These are phyloP conservation scores for Siniperca scherzeri DNA, from an alignment of 2,797 vertebrate genomes.

Conservation along the genomic window DNA sequence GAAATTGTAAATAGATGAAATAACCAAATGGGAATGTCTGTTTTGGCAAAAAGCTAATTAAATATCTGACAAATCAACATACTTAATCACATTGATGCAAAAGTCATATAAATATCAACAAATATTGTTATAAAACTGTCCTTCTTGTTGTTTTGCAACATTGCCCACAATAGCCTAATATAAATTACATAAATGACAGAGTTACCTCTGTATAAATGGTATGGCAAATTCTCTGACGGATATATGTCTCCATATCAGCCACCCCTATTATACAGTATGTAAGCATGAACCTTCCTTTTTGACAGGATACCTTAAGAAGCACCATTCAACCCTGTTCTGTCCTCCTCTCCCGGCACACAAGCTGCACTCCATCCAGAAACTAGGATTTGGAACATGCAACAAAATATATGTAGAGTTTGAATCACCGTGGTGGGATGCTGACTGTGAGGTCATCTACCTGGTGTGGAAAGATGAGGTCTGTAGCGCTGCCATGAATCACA, in stretches of 20 bases:
- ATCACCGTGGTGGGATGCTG: slow-evolving; percentile 90
- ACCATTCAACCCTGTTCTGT: slow-evolving; percentile 83
- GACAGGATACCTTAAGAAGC: slow-evolving; percentile 91
- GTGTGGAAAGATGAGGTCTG: slow-evolving; percentile 88
- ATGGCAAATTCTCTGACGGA: background rate
- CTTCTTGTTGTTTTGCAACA: background rate
- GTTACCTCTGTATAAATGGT: background rate
- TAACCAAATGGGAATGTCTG: no score
- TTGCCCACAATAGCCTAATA: background rate
- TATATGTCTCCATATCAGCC: background rate
- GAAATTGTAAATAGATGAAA: background rate
- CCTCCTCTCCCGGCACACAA: slow-evolving; percentile 88
- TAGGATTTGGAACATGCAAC: slow-evolving; percentile 93
- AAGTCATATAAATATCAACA: background rate
- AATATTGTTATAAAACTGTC: background rate
- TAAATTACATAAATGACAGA: background rate
- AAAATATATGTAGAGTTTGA: slow-evolving; percentile 94
- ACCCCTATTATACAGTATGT: background rate
- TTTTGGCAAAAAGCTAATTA: background rate
- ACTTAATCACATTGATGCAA: no score
- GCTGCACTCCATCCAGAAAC: slow-evolving; percentile 81
- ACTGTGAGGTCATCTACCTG: slow-evolving; percentile 85
- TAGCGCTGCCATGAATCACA: background rate
- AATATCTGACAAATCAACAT: background rate
- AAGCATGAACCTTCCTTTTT: background rate